Base-by-base conservation (phyloP, 1,140 invertebrate genomes). In the Brachystomella parvula region DNA sequence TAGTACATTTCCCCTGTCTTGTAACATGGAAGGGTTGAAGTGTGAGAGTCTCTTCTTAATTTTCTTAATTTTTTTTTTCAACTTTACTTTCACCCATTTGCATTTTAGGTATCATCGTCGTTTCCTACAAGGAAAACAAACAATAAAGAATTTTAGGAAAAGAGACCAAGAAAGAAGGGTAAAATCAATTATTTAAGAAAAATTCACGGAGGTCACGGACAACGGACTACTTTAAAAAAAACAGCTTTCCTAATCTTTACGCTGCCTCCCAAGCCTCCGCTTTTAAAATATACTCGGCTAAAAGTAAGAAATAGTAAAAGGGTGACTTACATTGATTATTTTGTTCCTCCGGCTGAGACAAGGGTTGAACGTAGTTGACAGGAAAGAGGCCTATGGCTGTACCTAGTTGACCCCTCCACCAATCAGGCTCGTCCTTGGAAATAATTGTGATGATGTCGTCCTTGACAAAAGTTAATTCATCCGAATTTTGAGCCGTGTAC, bases 401-500 rank as follows among this genome's bases (percentile, higher is more conserved):
- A 68, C 92, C 89, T 3, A 93, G 81, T 81, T 94, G 90, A 47
- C 95, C 95, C 77, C 87, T 87, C 94, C 95, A 98, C 95, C 95
- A 98, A 62, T 92, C 87, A 47, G 89, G 86, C 76, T 97, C 94
- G 69, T 95, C 92, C 72, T 94, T 87, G 61, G 89, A 88, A 12
- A 96, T 82, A 15, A 98, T 87, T 47, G 86, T 88, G 64, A 98
- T 96, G 56, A 96, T 89, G 74, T 94, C 91, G 75, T 93, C 93
- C 78, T 72, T 72, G 1, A 91, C 86, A 77, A 97, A 96, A 71
- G 85, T 92, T 57, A 98, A 80, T 78, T 98, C 94, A 78, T 97
- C 94, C 35, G 89, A 87, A 76, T 96, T 94, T 78, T 92, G 89
- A 58, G 93, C 93, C 58, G 86, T 84, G 77, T 97, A 97, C 1